Percentiles rank a stretch among this genome's conserved stretches.
phyloP scores from a whole-genome alignment of 2,113 vertebrate genomes.

The Laticauda laticaudata region DNA sequence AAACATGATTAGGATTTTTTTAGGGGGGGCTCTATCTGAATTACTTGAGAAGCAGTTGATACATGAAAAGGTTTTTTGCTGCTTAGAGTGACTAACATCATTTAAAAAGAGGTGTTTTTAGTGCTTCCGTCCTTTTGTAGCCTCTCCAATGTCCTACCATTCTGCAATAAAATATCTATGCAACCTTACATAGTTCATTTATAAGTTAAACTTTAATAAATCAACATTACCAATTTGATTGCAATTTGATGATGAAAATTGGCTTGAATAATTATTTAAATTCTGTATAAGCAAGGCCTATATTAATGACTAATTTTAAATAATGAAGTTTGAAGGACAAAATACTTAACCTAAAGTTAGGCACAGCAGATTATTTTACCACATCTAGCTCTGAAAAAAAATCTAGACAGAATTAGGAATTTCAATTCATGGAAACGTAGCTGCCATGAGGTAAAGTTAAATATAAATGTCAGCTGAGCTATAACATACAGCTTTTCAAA shows the following conservation, averaged over 20 bases:
- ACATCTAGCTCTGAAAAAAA: background rate
- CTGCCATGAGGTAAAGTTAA: background rate
- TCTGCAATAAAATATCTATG: constrained; percentile 6
- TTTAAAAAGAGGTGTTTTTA: constrained; percentile 1
- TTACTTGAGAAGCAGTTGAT: constrained; percentile 8
- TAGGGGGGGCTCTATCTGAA: background rate
- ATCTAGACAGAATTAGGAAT: background rate
- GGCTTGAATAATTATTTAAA: constrained; percentile 32
- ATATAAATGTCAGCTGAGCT: background rate
- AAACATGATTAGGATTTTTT: background rate
- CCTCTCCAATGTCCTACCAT: background rate
- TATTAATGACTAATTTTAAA: constrained; percentile 23
- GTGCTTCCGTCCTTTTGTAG: rapidly evolving
- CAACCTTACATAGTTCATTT: constrained; percentile 1
- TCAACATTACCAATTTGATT: constrained; percentile 23
- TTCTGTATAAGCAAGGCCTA: constrained; percentile 1
- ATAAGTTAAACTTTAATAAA: constrained; percentile 36
- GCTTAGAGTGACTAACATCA: background rate
- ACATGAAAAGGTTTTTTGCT: constrained; percentile 5
- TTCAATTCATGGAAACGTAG: background rate
- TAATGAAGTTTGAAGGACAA: background rate
- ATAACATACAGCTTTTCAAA: background rate
- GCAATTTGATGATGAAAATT: background rate
- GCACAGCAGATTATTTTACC: background rate
- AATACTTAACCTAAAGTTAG: background rate